Base-by-base conservation (phyloP, 1,140 invertebrate genomes). In the Dendroctonus ponderosae region DNA sequence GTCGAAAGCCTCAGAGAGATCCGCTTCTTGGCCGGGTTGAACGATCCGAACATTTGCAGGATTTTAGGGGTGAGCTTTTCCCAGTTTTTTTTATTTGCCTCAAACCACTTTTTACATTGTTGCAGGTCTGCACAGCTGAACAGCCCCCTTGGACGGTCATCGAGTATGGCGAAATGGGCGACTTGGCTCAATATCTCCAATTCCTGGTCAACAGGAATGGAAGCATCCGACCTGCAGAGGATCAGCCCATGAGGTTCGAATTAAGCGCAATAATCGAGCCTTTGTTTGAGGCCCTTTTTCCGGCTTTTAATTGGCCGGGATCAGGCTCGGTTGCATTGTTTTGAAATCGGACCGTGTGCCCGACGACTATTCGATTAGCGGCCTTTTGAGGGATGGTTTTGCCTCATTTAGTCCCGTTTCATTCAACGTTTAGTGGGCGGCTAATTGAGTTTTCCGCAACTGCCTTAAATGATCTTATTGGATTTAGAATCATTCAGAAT, bases 141-240 rank as follows among this genome's bases (percentile, higher is more conserved):
- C 80, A 87, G 61, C 87, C 87, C 6, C 82, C 87, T 8, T 89
- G 87, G 82, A 85, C 89, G 68, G 84, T 93, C 39, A 85, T 91
- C 61, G 91, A 93, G 78, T 91, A 91, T 77, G 88, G 88, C 70
- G 89, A 90, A 72, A 85, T 89, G 67, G 90, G 90, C n/a, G 90
- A 92, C 80, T 82, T 93, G 11, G 86, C 87, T 73, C 88, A 91
- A 76, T 90, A 89, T 79, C 82, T 92, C 57, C 82, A 84, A 69
- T 84, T 78, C 67, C 64, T 78, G 14, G 72, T 75, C n/a, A 78
- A 75, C 59, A 74, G 72, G 68, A 77, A 76, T 62, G 75, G 74
- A 56, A 75, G 71, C 43, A 70, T 70, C n/a, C 68, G 73, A 64
- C 72, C 71, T 2, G 70, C 75, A 14, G 65, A 68, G 49, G 70